Conservation (phyloP, 2,113 vertebrate genomes). For the Falco punctatus region DNA sequence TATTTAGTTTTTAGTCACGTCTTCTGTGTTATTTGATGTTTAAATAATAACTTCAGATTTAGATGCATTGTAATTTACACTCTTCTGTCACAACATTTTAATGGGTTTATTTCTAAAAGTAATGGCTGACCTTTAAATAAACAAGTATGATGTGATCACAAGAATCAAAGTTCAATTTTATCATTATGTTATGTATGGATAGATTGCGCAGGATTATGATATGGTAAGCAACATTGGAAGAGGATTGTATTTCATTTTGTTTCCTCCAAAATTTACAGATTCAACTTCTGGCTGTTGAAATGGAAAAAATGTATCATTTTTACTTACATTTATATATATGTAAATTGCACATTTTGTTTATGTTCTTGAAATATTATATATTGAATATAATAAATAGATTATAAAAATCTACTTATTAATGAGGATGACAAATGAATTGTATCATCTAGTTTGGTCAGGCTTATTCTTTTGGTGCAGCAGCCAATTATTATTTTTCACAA, state of each 20-base stretch:
- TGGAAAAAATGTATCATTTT: not conserved
- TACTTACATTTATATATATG: not conserved
- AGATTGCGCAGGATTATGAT: not conserved
- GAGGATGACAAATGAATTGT: not conserved
- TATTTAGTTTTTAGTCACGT: not conserved
- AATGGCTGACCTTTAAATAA: constrained; percentile 44
- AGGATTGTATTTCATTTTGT: not conserved
- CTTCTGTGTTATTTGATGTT: not conserved
- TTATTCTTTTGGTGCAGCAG: not conserved
- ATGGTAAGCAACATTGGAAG: not conserved
- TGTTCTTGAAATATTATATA: not conserved
- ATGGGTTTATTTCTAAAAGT: constrained; percentile 9
- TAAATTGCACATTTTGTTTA: not conserved
- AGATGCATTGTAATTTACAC: not conserved
- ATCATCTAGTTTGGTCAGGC: not conserved
- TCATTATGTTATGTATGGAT: not conserved
- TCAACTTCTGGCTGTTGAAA: not conserved
- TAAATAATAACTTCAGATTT: constrained; percentile 23
- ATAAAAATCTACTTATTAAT: not conserved
- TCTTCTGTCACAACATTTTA: constrained; percentile 11
- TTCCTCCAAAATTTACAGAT: not conserved
- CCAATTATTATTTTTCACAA: not conserved
- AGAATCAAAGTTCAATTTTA: constrained; percentile 21
- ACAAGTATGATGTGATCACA: not conserved
- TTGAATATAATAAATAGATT: not conserved